A percentile compares a stretch with the other conserved stretches of the same genome.
These are phyloP conservation scores for Thumatha senex DNA, from an alignment of 2,888 invertebrate species.

Conservation along the genomic window DNA sequence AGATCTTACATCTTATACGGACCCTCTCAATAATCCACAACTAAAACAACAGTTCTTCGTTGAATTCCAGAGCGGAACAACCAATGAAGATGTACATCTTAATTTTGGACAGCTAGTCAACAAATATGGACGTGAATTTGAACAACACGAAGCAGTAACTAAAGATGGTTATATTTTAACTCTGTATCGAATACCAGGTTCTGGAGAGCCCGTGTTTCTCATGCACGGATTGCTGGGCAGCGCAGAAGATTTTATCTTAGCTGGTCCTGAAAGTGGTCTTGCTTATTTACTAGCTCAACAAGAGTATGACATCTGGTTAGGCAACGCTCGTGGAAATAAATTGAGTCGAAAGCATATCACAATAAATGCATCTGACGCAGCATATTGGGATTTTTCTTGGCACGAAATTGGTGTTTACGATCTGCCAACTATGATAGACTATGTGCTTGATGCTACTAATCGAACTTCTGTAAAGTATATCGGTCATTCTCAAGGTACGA, in stretches of 20 bases:
- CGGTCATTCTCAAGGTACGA: constrained; percentile 88
- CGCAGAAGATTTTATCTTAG: constrained; percentile 62
- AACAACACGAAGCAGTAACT: constrained; percentile 51
- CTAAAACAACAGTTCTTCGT: neutral
- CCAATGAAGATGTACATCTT: constrained; percentile 53
- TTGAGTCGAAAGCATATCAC: constrained; percentile 82
- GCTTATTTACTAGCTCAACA: constrained; percentile 81
- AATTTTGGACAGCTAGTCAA: constrained; percentile 42
- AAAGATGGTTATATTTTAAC: constrained; percentile 58
- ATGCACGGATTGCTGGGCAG: constrained; percentile 68
- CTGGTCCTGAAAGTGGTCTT: constrained; percentile 55
- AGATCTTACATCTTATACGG: neutral
- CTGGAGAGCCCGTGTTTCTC: constrained; percentile 54
- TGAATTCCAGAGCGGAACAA: neutral
- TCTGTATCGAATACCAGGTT: constrained; percentile 55
- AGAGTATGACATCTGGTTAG: constrained; percentile 91
- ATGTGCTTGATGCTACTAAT: constrained; percentile 80
- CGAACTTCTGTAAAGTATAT: constrained; percentile 84
- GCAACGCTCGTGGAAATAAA: constrained; percentile 89
- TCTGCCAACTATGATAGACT: constrained; percentile 91
- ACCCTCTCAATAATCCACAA: neutral
- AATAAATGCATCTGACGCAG: constrained; percentile 54
- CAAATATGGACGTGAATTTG: constrained; percentile 55
- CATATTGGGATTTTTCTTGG: constrained; percentile 89
- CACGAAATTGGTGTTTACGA: constrained; percentile 91